Base-by-base conservation (phyloP, 2,113 vertebrate species). In the Orientallactaga bullata region DNA sequence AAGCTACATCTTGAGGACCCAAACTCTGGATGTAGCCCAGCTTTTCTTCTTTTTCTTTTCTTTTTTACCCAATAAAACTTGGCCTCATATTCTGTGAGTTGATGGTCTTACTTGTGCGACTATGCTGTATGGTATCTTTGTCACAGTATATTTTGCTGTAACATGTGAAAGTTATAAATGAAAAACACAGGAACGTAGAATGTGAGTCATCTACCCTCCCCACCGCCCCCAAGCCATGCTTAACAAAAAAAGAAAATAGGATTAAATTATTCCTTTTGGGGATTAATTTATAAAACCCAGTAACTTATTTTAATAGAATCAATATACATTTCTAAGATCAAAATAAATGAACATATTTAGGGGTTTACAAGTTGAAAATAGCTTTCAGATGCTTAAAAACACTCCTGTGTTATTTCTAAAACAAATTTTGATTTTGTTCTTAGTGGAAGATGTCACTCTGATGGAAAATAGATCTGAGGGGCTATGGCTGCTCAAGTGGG, bases 391-490 rank as follows among this genome's bases (percentile, higher is more conserved):
- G 72, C n/a, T 79, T 74, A 12, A 61, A 83, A 92, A 80, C 80
- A 86, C 86, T 61, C 55, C 65, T 21, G 2, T 32, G 51, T 30
- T 74, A 78, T 66, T 85, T 94, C 51, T 66, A 65, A 94, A 26
- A 37, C 63, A 51, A 55, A 61, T 16, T 85, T 74, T 87, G 60
- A 79, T 90, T 89, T 94, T 93, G 39, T 84, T 60, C n/a, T 90
- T 39, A 18, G 85, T 72, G 79, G 96, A 93, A 94, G 78, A 32
- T n/a, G 16, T 30, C 84, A 9, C 35, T 51, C 69, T n/a, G 74
- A 86, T 80, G 97, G 96, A 96, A 96, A 97, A 77, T 42, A 85
- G 94, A 51, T 42, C 58, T 10, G 82, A 94, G 94, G 78, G 95
- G 65, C 5, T 6, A 6, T 8, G 65, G 60, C n/a, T 10, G 1